Evolutionary conservation across 2,888 invertebrate species (phyloP), one percentile per base, ranked within the genome.

Genomic region (Diaphora mendica): DNA sequence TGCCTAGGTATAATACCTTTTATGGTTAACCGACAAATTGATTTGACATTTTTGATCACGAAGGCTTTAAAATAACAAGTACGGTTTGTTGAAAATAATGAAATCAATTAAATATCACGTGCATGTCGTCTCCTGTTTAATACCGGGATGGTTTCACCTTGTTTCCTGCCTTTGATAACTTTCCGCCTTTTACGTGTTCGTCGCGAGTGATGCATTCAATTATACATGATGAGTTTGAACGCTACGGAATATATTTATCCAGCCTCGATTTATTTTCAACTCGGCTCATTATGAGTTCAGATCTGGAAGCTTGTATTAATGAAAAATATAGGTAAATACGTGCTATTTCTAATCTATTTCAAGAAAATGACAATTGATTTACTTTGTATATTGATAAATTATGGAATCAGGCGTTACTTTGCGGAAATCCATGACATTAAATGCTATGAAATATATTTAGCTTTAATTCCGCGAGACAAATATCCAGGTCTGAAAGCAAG

Each of bases 191-290:
- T 20, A 51, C 48, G 48, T 68, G 33, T 68, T 68, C 23, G 20
- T 23, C 48, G 48, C 13, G 20, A 68, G 33, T 68, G 77, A 55
- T 70, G 73, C 74, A 80, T 79, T 79, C 73, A 72, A 78, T 80
- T 77, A 81, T 75, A 78, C 71, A 68, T 82, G 78, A 83, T 80
- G 15, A 72, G n/a, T 77, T 55, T 65, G 44, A 70, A 72, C 55
- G 73, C 48, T 75, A 73, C 73, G 75, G 74, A 76, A 75, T 77
- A 77, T 77, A 72, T 79, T 77, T 69, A 66, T 64, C 5, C 55
- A 59, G 65, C 23, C 30, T 23, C 30, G 30, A 44, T 30, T 30
- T 5, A 48, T 67, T 67, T 26, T 8, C 17, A 9, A 26, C 9
- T 30, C 7, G 26, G 9, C 0, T 66, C 26, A 66, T n/a, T 17